A percentile compares a stretch with the other conserved stretches of the same genome.
These are phyloP conservation scores for Nephila pilipes DNA, from an alignment of 1,140 invertebrate species.

Conservation along the genomic window DNA sequence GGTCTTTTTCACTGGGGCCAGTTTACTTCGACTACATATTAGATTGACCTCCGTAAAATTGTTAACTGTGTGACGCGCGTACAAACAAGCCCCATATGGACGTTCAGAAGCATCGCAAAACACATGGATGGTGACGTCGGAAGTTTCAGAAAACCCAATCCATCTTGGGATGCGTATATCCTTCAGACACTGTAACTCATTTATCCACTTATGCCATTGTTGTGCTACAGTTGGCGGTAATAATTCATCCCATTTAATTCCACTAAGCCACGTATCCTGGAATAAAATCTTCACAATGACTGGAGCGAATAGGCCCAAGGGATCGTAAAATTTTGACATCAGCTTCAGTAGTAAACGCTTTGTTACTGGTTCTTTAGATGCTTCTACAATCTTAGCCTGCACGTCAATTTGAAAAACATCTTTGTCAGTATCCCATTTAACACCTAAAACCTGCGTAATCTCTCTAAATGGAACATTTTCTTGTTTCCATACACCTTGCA, in stretches of 20 bases:
- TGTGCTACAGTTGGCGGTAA: neutral
- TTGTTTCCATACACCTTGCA: neutral
- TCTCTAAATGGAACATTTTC: too few species aligned
- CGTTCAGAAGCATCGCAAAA: neutral
- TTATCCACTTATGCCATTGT: too few species aligned
- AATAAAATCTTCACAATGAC: constrained; percentile 39
- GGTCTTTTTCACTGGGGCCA: neutral
- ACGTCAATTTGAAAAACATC: too few species aligned
- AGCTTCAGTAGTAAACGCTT: too few species aligned
- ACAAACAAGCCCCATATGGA: neutral
- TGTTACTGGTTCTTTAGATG: too few species aligned
- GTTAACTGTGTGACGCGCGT: neutral
- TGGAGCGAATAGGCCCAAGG: constrained; percentile 58
- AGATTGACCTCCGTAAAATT: neutral
- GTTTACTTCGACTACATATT: neutral
- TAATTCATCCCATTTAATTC: constrained; percentile 64
- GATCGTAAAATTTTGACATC: constrained; percentile 49
- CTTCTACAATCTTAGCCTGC: too few species aligned
- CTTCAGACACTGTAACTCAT: too few species aligned
- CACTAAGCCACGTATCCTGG: constrained; percentile 54
- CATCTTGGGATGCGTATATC: too few species aligned
- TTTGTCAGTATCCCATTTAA: too few species aligned
- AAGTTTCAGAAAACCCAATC: neutral
- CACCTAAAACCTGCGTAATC: too few species aligned
- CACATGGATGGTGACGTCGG: neutral